Conservation (phyloP, 2,888 invertebrate species). For the Trisateles emortualis region DNA sequence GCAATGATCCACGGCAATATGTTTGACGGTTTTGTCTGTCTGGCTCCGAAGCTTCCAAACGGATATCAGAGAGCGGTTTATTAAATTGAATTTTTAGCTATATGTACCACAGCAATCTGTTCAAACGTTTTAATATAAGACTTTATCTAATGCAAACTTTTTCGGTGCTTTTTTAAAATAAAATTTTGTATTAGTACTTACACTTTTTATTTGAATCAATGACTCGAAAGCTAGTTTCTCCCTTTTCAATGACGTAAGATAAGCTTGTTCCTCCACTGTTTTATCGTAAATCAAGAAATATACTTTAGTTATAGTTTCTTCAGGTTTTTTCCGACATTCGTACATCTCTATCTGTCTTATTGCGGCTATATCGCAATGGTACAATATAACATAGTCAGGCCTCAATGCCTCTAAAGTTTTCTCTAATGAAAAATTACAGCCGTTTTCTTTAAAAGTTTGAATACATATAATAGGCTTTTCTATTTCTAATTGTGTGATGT, state of each 20-base stretch:
- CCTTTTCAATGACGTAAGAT: conserved; percentile 94
- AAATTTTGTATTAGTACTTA: too few species aligned
- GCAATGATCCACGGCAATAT: too few species aligned
- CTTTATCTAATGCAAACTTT: too few species aligned
- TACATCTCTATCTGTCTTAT: conserved; percentile 96
- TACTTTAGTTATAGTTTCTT: conserved; percentile 88
- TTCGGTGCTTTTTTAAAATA: too few species aligned
- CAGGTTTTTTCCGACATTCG: conserved; percentile 86
- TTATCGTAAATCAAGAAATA: conserved; percentile 96
- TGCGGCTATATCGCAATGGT: conserved; percentile 95
- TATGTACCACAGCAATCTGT: too few species aligned
- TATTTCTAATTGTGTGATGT: conserved; percentile 88
- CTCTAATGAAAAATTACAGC: conserved; percentile 91
- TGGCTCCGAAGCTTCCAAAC: too few species aligned
- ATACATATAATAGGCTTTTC: conserved; percentile 91
- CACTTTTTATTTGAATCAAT: conserved; percentile 96
- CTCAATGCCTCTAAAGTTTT: conserved; percentile 88
- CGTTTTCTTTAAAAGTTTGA: conserved; percentile 92
- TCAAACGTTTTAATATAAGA: too few species aligned
- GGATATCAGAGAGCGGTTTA: too few species aligned
- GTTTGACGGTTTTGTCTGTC: too few species aligned
- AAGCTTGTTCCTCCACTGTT: conserved; percentile 99
- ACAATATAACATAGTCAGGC: conserved; percentile 95
- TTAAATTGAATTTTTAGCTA: too few species aligned
- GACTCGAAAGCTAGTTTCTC: conserved; percentile 98